Evolutionary conservation across 2,797 vertebrate genomes (phyloP).

Genomic region (Poecilia velifera): DNA sequence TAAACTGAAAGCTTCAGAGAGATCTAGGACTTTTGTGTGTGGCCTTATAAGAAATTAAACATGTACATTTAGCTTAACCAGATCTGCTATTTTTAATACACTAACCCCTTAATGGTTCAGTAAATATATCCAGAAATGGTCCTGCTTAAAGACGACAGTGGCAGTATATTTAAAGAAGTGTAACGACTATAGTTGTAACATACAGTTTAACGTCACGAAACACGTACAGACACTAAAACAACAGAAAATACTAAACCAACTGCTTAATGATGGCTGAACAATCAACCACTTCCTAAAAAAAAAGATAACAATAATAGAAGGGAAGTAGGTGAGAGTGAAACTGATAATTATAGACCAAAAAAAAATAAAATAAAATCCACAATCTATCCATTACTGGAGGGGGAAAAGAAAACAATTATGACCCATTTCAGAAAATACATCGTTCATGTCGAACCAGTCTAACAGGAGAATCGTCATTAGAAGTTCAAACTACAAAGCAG

Average conservation of each 20-base stretch:
- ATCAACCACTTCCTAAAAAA: neutral
- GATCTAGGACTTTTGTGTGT: neutral
- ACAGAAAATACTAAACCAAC: constrained; percentile 2
- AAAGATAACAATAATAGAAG: neutral
- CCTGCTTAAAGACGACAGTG: constrained; percentile 23
- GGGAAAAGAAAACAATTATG: constrained; percentile 12
- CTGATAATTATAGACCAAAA: neutral
- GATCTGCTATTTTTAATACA: constrained; percentile 5
- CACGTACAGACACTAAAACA: neutral
- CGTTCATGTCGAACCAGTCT: constrained; percentile 56
- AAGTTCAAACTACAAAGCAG: constrained; percentile 2
- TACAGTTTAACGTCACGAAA: neutral
- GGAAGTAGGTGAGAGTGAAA: neutral
- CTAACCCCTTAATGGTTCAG: constrained; percentile 18
- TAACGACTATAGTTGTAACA: neutral
- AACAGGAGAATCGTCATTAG: constrained; percentile 34
- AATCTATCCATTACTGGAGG: neutral
- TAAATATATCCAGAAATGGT: constrained; percentile 34
- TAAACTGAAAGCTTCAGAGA: neutral
- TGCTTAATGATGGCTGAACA: neutral
- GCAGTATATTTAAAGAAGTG: neutral
- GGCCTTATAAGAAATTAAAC: neutral
- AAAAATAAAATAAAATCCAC: neutral
- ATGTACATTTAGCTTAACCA: neutral
- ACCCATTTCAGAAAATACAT: constrained; percentile 59